Base-by-base conservation (phyloP, 37 sponge, comb jelly and placozoan species). In the Crambe crambe region DNA sequence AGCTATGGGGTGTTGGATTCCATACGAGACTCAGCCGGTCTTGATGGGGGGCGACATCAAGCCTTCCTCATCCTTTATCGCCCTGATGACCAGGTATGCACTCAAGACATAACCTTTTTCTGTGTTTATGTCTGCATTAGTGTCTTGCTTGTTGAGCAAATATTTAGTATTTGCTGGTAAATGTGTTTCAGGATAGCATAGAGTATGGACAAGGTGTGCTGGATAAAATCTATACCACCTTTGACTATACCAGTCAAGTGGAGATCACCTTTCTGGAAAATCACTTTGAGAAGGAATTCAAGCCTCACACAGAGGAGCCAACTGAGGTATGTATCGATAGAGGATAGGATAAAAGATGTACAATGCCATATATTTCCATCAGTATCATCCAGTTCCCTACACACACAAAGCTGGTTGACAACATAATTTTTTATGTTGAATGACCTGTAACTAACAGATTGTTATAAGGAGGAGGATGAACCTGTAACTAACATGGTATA, bases 41-140 rank as follows among this genome's bases (percentile, higher is more conserved):
- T 65, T 18, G 34, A 65, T 65, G 66, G 34, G 17, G 66, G 5
- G 30, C 25, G 66, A 32, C 31, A 65, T 22, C 64, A 73, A 25
- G 4, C 76, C 57, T 83, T 83, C 31, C 32, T 83, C 26, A 54
- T 83, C 32, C 66, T 83, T n/a, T 83, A 83, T 39, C 76, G 75
- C 21, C 76, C 84, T 69, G 84, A 83, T 56, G 67, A 44, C 57
- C 76, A 83, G 84, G 84, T 83, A 62, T 30, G n/a, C 5, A 22
- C 30, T 62, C 15, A 61, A 27, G 25, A 27, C 25, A 23, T 29
- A 61, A 29, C 63, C 30, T 8, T 20, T 61, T 20, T 8, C 29
- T 61, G 63, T 9, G 29, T 23, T 61, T 61, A 61, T 61, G 63
- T 61, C 6, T 61, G 63, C 6, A 12, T 61, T 23, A 29, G 63